Evolutionary conservation across 37 sponge, comb jelly and placozoan genomes (phyloP), one percentile per base, ranked within the genome.

Genomic region (Mnemiopsis leidyi): DNA sequence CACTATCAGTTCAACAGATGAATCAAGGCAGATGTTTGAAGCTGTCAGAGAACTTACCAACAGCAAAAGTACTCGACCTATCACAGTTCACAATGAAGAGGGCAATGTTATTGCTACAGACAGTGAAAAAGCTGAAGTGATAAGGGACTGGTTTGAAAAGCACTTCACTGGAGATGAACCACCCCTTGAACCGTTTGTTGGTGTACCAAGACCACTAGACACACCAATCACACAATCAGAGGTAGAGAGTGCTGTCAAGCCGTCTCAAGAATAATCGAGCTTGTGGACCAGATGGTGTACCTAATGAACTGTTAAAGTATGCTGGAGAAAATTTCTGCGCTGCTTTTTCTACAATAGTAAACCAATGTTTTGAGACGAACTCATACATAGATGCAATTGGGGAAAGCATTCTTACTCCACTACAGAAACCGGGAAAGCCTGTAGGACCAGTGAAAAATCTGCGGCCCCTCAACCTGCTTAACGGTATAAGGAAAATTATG

Each of bases 401-500:
- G 30, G 75, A 71, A 71, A 25, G 75, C 30, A 23, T 23, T 28
- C 30, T 71, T 13, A 28, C 75, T 23, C 75, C 75, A 7, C n/a
- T 71, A 5, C 75, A 71, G 20, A 71, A 71, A 18, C 75, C 75
- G 5, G 75, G 75, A 29, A 71, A 71, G 20, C 75, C 75, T 28
- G 3, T 3, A 7, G 68, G 61, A 23, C 61, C 61, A 37, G 73
- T 69, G 21, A 32, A 26, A 35, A 3, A 34, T 69, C 32, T 93
- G 16, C 5, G 93, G 24, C 93, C 93, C 16, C 25, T 93, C 3
- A 13, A 25, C n/a, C 38, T 93, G 25, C 93, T 93, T 38, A 93
- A 93, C 32, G 69, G 77, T 39, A 93, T 40, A 1, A 93, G 76
- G 33, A 93, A 93, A 38, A 73, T 93, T 48, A 35, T 93, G 37